phyloP scores from a whole-genome alignment of 2,797 vertebrate genomes.

The Coregonus ussuriensis region DNA sequence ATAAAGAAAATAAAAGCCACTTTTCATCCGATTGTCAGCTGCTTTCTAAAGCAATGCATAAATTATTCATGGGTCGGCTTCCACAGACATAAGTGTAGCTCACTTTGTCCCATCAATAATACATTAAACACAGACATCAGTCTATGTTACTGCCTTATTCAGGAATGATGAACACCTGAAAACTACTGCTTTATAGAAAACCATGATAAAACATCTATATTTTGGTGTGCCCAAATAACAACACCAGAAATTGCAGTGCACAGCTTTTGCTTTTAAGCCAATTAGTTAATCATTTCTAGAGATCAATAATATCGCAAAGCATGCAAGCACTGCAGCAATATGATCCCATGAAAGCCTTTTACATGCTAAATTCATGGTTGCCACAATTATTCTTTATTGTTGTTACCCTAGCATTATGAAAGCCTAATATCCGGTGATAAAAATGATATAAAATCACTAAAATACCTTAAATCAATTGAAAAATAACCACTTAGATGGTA shows the following conservation, averaged over 20 bases:
- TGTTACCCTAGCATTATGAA: background rate
- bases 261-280: background rate
- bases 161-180: constrained; percentile 22
- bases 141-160: constrained; percentile 36
- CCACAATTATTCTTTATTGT: background rate
- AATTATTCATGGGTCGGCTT: constrained; percentile 68
- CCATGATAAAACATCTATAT: background rate
- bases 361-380: background rate
- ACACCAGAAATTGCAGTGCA: too few species aligned
- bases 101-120: constrained; percentile 80
- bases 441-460: background rate
- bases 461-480: background rate
- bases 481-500: background rate
- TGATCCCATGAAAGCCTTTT: background rate
- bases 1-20: constrained; percentile 38
- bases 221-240: background rate
- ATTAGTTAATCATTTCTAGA: background rate
- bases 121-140: constrained; percentile 55
- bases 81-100: constrained; percentile 62
- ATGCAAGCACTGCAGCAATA: background rate
- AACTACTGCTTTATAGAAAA: background rate
- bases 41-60: constrained; percentile 60
- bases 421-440: constrained; percentile 1
- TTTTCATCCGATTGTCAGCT: constrained; percentile 52
- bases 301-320: background rate